phyloP scores from a whole-genome alignment of 2,113 vertebrate species.

The Pedetes capensis region DNA sequence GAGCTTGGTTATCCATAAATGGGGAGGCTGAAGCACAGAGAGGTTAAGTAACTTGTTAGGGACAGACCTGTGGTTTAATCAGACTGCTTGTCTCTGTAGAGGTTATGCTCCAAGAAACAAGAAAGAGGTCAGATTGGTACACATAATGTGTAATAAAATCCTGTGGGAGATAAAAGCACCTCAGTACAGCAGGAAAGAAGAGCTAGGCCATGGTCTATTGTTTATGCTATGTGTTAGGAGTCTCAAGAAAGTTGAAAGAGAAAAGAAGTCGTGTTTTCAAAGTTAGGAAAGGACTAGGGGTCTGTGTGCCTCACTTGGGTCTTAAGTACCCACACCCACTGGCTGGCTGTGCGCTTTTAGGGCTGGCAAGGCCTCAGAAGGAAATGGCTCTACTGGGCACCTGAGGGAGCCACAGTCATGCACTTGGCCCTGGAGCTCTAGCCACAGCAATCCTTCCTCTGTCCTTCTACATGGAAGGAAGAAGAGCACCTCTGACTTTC shows the following conservation, averaged over 20 bases:
- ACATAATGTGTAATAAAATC: not conserved
- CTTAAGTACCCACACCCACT: not conserved
- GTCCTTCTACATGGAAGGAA: not conserved
- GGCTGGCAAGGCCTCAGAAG: not conserved
- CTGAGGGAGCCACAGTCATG: not conserved
- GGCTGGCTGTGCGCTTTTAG: not conserved
- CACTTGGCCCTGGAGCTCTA: not conserved
- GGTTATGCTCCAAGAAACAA: not conserved
- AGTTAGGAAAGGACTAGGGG: not conserved
- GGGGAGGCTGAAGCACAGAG: not conserved
- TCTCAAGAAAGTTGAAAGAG: not conserved
- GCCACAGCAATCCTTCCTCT: not conserved
- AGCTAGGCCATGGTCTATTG: not conserved
- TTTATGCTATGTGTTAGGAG: not conserved
- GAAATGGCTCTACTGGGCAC: not conserved
- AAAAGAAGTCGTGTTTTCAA: not conserved
- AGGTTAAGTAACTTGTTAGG: not conserved
- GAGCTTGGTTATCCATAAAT: not conserved
- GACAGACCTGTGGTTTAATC: not conserved
- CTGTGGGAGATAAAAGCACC: not conserved
- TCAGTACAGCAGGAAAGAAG: not conserved
- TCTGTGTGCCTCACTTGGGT: fast-evolving
- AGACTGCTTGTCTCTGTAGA: not conserved
- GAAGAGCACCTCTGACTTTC: not conserved
- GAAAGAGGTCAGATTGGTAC: not conserved